Evolutionary conservation across 2,797 vertebrate species (phyloP), one percentile per base, ranked within the genome.

Genomic region (Pipistrellus pygmaeus): DNA sequence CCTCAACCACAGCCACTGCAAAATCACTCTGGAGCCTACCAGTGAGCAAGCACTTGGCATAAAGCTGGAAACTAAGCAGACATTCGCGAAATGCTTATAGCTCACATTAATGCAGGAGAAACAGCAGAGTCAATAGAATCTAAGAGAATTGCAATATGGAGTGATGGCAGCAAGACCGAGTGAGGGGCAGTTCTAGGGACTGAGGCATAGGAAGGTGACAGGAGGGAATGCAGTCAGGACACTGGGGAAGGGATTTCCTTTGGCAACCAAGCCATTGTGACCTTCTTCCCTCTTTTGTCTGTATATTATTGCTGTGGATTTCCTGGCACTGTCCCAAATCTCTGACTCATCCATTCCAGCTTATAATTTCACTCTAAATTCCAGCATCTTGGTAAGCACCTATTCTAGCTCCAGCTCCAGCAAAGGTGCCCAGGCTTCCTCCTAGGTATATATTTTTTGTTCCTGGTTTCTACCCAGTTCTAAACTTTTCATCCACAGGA

Each of bases 71-170:
- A 85, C n/a, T 66, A 38, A 77, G 8, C 8, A 35, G 53, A 62
- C 9, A n/a, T 4, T 6, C 30, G 4, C 10, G 11, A 9, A 15
- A 5, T 25, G 73, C 25, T 27, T 35, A 11, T 0, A 0, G n/a
- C 18, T 35, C 23, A 3, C 17, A 1, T 15, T 18, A 10, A 30
- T 3, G 32, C 21, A 46, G 71, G 6, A 73, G 62, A 85, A 80
- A 62, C 0, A 7, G 60, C 17, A 9, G 21, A 66, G 30, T 6
- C 46, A 32, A 21, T 0, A 30, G 32, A 81, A 83, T 7, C 69
- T 8, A 18, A 32, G 0, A 32, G 75, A 53, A 53, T 1, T 20
- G 2, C 4, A 6, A 25, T 1, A 53, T 1, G 9, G 25, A 27
- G 44, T 10, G 62, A 12, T 1, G 5, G 62, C 25, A 5, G 41